These are phyloP conservation scores for Brachyrhaphis roseni DNA, from an alignment of 2,797 vertebrate genomes.

Conservation along the genomic window DNA sequence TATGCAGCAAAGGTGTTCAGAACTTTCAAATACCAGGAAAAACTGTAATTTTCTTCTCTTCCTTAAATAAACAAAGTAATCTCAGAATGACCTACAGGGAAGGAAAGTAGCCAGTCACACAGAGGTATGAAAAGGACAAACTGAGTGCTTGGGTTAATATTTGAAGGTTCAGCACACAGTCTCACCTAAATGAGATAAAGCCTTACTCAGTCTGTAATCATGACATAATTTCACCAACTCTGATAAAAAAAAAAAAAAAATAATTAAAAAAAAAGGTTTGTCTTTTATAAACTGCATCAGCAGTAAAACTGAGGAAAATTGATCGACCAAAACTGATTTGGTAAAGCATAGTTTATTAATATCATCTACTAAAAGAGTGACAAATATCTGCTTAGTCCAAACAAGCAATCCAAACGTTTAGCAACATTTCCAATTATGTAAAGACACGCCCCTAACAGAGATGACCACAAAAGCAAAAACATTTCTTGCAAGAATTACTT, in stretches of 20 bases:
- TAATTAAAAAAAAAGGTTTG: background rate
- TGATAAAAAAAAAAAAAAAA: background rate
- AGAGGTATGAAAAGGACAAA: conserved; percentile 65
- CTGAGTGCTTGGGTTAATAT: conserved; percentile 83
- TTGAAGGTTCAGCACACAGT: conserved; percentile 79
- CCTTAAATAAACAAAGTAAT: conserved; percentile 35
- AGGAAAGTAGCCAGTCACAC: conserved; percentile 53
- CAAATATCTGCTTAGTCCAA: conserved; percentile 40
- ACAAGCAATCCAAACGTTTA: conserved; percentile 70
- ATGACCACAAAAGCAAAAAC: background rate
- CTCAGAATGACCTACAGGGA: conserved; percentile 30
- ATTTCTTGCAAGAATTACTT: background rate
- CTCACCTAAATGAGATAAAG: conserved; percentile 48
- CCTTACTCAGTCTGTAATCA: conserved; percentile 17
- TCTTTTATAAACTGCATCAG: background rate
- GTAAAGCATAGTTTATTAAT: conserved; percentile 40
- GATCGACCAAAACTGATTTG: conserved; percentile 11
- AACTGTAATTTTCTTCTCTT: conserved; percentile 10
- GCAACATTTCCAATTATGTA: conserved; percentile 61
- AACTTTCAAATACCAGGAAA: background rate
- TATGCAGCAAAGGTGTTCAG: background rate
- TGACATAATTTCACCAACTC: background rate
- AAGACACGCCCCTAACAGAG: conserved; percentile 53
- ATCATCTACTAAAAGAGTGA: conserved; percentile 37
- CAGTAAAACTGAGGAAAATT: conserved; percentile 1